Conservation (phyloP, 2,888 invertebrate species). For the Anticlea derivata region DNA sequence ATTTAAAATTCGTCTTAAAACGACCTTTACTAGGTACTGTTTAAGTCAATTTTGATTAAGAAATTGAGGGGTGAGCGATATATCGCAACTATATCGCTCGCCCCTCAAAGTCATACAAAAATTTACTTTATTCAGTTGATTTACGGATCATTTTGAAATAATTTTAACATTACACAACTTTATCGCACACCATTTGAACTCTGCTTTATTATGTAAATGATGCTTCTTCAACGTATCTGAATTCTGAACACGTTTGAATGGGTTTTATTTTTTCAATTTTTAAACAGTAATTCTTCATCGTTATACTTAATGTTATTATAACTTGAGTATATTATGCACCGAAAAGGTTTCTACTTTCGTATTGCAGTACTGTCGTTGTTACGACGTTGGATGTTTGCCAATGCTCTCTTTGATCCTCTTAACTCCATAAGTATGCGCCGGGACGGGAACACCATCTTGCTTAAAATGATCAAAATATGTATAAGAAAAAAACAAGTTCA, state of each 20-base stretch:
- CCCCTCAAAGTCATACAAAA: no score
- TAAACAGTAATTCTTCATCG: conserved; percentile 5
- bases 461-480: neutral
- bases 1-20: no score
- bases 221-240: conserved; percentile 31
- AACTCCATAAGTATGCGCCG: conserved; percentile 26
- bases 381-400: conserved; percentile 54
- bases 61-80: no score
- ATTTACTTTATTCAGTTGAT: no score
- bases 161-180: no score
- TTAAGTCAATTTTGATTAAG: no score
- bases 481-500: neutral
- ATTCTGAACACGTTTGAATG: conserved; percentile 26
- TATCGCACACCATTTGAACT: no score
- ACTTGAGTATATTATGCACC: conserved; percentile 32
- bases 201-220: conserved; percentile 42
- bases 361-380: conserved; percentile 45
- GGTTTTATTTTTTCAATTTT: conserved; percentile 16
- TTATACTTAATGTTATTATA: conserved; percentile 14
- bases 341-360: conserved; percentile 39
- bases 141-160: no score
- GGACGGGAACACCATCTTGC: conserved; percentile 18
- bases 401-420: conserved; percentile 44
- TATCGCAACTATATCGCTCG: no score
- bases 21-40: no score